Evolutionary conservation across 1,140 invertebrate species (phyloP).

Genomic region (Steinernema feltiae): DNA sequence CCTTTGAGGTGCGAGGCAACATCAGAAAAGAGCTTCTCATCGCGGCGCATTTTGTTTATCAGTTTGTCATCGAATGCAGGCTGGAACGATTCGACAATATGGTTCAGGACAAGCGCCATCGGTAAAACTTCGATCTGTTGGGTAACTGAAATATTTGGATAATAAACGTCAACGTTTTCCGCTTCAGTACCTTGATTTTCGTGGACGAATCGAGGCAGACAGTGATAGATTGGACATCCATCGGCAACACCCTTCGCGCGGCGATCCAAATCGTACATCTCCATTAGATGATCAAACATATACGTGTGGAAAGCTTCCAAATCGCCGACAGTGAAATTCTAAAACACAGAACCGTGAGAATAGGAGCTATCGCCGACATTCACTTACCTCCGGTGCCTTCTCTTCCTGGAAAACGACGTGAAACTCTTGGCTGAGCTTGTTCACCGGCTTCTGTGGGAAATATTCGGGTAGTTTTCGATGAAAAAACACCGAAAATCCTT

Average conservation of each 20-base stretch:
- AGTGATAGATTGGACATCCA: slow-evolving; percentile 83
- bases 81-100: slow-evolving; percentile 70
- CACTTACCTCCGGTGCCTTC: slow-evolving; percentile 69
- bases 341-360: slow-evolving; percentile 27
- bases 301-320: slow-evolving; percentile 81
- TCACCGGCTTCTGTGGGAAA: slow-evolving; percentile 47
- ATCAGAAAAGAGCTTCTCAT: slow-evolving; percentile 22
- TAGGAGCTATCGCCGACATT: slow-evolving; percentile 14
- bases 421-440: slow-evolving; percentile 89
- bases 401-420: slow-evolving; percentile 87
- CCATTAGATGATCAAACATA: slow-evolving; percentile 82
- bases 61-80: slow-evolving; percentile 67
- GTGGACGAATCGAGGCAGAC: slow-evolving; percentile 88
- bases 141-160: slow-evolving; percentile 30
- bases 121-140: slow-evolving; percentile 85
- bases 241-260: slow-evolving; percentile 64
- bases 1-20: slow-evolving; percentile 68
- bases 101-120: slow-evolving; percentile 80
- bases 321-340: slow-evolving; percentile 84
- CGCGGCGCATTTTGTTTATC: slow-evolving; percentile 60
- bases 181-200: slow-evolving; percentile 62
- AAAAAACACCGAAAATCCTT: slow-evolving; percentile 93
- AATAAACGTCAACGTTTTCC: slow-evolving; percentile 9
- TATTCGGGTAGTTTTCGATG: slow-evolving; percentile 72
- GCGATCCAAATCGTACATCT: slow-evolving; percentile 75